These are phyloP conservation scores for Tragopan temminckii DNA, from an alignment of 2,797 vertebrate genomes.

Conservation along the genomic window DNA sequence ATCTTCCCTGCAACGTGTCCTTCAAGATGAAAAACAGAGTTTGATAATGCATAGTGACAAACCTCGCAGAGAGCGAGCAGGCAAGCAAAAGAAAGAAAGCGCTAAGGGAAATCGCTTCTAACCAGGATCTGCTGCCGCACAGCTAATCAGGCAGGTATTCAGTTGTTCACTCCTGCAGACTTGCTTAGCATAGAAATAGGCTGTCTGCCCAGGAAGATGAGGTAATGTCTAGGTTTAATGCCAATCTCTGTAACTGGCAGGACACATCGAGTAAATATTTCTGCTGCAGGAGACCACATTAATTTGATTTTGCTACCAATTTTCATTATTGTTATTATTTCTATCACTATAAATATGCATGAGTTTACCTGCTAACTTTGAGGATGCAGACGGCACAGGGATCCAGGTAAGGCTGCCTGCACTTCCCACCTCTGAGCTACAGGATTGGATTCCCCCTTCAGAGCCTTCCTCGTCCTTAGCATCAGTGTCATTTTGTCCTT, in stretches of 20 bases:
- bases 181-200: slow-evolving; percentile 96
- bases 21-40: slow-evolving; percentile 70
- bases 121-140: slow-evolving; percentile 76
- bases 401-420: slow-evolving; percentile 14
- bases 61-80: slow-evolving; percentile 59
- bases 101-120: slow-evolving; percentile 79
- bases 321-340: slow-evolving; percentile 75
- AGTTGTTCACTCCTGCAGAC: slow-evolving; percentile 90
- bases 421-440: background rate
- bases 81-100: slow-evolving; percentile 64
- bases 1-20: slow-evolving; percentile 62
- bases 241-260: slow-evolving; percentile 95
- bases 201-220: slow-evolving; percentile 97
- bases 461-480: background rate
- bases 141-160: slow-evolving; percentile 95
- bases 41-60: slow-evolving; percentile 69
- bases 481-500: background rate
- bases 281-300: slow-evolving; percentile 80
- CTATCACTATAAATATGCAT: slow-evolving; percentile 75
- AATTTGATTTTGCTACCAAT: slow-evolving; percentile 78
- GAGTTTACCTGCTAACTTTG: slow-evolving; percentile 62
- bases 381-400: background rate
- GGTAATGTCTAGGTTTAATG: slow-evolving; percentile 99
- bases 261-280: slow-evolving; percentile 85
- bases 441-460: background rate